phyloP scores from a whole-genome alignment of 2,888 invertebrate species.

The Cosmopolites sordidus region DNA sequence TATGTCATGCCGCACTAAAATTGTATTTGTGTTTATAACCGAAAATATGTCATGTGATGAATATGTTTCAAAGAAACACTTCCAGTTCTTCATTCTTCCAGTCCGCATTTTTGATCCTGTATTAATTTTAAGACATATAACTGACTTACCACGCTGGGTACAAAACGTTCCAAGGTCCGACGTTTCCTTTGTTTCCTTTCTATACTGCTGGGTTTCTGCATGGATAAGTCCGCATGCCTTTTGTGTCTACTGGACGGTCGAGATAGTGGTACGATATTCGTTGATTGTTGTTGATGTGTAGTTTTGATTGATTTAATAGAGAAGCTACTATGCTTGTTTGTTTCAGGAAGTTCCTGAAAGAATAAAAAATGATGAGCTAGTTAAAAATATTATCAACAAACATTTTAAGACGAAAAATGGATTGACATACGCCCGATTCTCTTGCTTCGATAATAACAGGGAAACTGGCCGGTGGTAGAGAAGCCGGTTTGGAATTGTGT shows the following conservation, averaged over 20 bases:
- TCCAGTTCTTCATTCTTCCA: too few species aligned
- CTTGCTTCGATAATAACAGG: slow-evolving; percentile 42
- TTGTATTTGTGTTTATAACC: too few species aligned
- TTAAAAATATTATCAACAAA: not conserved
- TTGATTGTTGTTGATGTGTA: slow-evolving; percentile 29
- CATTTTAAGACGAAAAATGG: not conserved
- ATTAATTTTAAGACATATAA: not conserved
- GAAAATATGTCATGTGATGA: too few species aligned
- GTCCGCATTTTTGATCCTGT: too few species aligned
- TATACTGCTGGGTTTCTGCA: slow-evolving; percentile 30
- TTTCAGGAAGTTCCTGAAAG: slow-evolving; percentile 48
- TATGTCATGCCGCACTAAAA: too few species aligned
- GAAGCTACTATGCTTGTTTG: slow-evolving; percentile 34
- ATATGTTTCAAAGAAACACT: too few species aligned
- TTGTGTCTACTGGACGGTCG: slow-evolving; percentile 42
- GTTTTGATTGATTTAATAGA: slow-evolving; percentile 41
- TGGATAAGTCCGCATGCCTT: slow-evolving; percentile 38
- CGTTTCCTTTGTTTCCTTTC: slow-evolving; percentile 53
- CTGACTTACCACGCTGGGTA: slow-evolving; percentile 59
- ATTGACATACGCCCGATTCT: slow-evolving; percentile 25
- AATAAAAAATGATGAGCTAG: not conserved
- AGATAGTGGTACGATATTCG: slow-evolving; percentile 24
- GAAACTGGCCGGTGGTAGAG: slow-evolving; percentile 36
- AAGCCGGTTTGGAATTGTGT: slow-evolving; percentile 32
- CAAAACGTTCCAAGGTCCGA: slow-evolving; percentile 58